Conservation (phyloP, 2,113 vertebrate species). For the Acrocephalus arundinaceus region DNA sequence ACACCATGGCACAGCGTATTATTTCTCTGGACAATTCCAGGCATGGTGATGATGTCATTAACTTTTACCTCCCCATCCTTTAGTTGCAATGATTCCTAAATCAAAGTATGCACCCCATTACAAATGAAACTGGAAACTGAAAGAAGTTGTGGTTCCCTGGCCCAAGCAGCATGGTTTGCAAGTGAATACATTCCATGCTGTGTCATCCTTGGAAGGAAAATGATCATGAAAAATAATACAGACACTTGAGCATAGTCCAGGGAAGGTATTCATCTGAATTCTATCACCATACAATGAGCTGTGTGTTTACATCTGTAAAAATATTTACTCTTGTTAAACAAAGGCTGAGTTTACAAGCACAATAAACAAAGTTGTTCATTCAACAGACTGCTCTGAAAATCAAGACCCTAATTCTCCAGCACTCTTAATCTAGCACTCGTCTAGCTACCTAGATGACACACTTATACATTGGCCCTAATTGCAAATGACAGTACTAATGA, state of each 20-base stretch:
- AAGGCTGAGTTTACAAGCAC: not conserved
- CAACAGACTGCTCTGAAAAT: not conserved
- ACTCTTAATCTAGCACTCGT: not conserved
- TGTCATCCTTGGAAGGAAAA: not conserved
- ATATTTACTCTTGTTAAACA: slow-evolving; percentile 28
- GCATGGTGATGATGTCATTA: not conserved
- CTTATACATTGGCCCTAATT: not conserved
- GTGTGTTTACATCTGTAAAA: not conserved
- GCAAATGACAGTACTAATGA: not conserved
- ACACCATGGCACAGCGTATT: not conserved
- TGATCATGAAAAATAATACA: not conserved
- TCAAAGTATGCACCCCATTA: not conserved
- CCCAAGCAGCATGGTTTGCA: not conserved
- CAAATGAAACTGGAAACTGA: not conserved
- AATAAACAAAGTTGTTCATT: slow-evolving; percentile 1
- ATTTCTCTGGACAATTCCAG: not conserved
- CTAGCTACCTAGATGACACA: not conserved
- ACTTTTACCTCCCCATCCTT: not conserved
- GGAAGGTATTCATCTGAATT: not conserved
- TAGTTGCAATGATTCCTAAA: not conserved
- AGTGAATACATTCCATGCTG: not conserved
- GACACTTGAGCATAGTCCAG: not conserved
- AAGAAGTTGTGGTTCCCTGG: not conserved
- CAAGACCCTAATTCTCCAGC: not conserved
- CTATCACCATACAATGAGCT: not conserved